These are phyloP conservation scores for Cricetomys ansorgei DNA, from an alignment of 2,113 vertebrate species.

Conservation along the genomic window DNA sequence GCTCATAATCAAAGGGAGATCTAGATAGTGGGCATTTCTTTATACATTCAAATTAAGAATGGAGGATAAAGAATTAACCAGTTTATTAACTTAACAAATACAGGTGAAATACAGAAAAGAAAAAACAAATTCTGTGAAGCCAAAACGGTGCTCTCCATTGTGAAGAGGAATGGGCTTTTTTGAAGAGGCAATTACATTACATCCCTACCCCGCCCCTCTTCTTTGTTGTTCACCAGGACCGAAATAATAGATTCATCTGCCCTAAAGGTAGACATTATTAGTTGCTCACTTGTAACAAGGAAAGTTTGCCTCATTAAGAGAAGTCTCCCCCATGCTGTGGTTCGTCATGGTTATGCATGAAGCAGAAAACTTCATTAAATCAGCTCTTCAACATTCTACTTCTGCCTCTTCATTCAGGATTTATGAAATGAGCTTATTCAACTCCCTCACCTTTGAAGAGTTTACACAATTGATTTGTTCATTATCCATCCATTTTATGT, in stretches of 20 bases:
- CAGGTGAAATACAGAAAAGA: background rate
- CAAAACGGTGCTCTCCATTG: background rate
- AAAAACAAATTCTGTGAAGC: slow-evolving; percentile 21
- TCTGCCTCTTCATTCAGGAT: slow-evolving; percentile 61
- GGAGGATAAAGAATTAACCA: background rate
- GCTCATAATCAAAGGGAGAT: background rate
- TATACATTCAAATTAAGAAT: slow-evolving; percentile 48
- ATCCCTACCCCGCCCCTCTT: slow-evolving; percentile 20
- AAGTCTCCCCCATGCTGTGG: slow-evolving; percentile 73
- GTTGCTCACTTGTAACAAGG: slow-evolving; percentile 65
- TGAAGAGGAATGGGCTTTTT: slow-evolving; percentile 41
- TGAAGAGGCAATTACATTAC: slow-evolving; percentile 42
- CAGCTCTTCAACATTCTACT: slow-evolving; percentile 44
- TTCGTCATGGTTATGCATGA: slow-evolving; percentile 72
- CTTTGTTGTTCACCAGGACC: slow-evolving; percentile 61
- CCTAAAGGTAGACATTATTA: slow-evolving; percentile 75
- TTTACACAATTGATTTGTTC: slow-evolving; percentile 43
- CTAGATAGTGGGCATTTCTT: background rate
- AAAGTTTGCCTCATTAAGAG: slow-evolving; percentile 77
- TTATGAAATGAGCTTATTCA: slow-evolving; percentile 24
- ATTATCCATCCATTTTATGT: background rate
- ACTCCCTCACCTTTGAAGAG: slow-evolving; percentile 49
- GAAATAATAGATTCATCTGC: slow-evolving; percentile 76
- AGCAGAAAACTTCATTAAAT: slow-evolving; percentile 69
- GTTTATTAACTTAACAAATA: slow-evolving; percentile 53